Evolutionary conservation across 2,797 vertebrate species (phyloP).

Genomic region (Pipistrellus pygmaeus): DNA sequence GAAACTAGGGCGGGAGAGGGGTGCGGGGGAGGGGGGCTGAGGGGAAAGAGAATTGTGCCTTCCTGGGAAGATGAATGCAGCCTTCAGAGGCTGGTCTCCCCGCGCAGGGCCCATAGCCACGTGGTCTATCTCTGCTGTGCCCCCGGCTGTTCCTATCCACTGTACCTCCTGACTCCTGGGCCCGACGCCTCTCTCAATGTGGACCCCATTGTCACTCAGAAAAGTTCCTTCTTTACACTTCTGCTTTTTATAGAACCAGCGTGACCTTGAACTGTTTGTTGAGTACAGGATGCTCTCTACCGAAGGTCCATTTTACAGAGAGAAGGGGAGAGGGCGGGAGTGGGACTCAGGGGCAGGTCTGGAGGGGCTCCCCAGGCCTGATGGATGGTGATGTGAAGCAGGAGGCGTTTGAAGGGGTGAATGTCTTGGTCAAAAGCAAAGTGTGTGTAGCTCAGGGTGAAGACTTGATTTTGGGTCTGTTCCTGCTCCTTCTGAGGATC

Average conservation of each 20-base stretch:
- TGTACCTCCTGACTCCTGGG: background rate
- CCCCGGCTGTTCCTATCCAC: background rate
- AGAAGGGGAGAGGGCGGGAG: background rate
- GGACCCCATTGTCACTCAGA: background rate
- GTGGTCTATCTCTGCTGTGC: background rate
- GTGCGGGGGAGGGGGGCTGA: background rate
- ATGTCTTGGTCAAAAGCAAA: background rate
- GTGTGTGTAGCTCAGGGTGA: background rate
- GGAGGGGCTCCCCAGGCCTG: background rate
- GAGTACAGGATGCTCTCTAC: background rate
- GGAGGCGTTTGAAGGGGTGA: background rate
- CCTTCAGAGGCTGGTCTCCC: background rate
- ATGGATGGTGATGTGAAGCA: background rate
- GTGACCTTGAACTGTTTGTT: background rate
- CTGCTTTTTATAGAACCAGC: background rate
- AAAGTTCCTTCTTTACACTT: background rate
- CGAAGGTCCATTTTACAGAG: background rate
- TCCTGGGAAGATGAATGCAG: background rate
- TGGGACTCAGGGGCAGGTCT: background rate
- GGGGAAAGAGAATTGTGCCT: background rate
- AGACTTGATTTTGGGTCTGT: background rate
- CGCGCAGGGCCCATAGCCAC: background rate
- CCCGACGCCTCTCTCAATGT: too few relatives aligned
- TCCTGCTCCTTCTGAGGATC: background rate
- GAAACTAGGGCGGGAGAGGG: conserved; percentile 33